A percentile compares a stretch with the other conserved stretches of the same genome.
These are phyloP conservation scores for Clarias fuscus DNA, from an alignment of 2,797 vertebrate genomes.

Conservation along the genomic window DNA sequence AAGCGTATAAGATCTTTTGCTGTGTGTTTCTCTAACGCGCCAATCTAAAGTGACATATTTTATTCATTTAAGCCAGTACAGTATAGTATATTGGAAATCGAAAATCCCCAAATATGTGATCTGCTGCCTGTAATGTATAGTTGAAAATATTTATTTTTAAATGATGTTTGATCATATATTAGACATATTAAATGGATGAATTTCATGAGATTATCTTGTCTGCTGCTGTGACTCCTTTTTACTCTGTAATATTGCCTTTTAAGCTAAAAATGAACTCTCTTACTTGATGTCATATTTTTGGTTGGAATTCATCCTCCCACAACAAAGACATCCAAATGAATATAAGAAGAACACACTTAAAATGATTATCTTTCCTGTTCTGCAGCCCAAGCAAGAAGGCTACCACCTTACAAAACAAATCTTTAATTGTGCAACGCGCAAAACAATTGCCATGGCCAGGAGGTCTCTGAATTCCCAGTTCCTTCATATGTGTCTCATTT, in stretches of 20 bases:
- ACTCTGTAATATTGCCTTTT: background rate
- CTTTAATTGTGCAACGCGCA: background rate
- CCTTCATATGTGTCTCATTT: background rate
- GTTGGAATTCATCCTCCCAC: background rate
- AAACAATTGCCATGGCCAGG: background rate
- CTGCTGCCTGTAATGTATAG: background rate
- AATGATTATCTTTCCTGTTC: constrained; percentile 23
- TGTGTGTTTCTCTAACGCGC: background rate
- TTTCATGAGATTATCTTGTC: background rate
- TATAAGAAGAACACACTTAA: constrained; percentile 4
- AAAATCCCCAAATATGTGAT: background rate
- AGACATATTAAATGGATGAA: background rate
- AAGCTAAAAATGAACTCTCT: background rate
- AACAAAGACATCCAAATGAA: background rate
- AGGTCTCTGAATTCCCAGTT: background rate
- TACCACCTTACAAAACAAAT: background rate
- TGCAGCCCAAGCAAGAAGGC: constrained; percentile 8
- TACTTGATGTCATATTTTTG: background rate
- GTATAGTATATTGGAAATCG: background rate
- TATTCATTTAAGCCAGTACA: background rate
- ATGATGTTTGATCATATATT: background rate
- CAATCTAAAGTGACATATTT: background rate
- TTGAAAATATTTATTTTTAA: background rate
- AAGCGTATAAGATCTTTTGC: background rate
- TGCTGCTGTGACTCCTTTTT: background rate